Evolutionary conservation across 2,888 invertebrate species (phyloP).

Genomic region (Steromphala cineraria): DNA sequence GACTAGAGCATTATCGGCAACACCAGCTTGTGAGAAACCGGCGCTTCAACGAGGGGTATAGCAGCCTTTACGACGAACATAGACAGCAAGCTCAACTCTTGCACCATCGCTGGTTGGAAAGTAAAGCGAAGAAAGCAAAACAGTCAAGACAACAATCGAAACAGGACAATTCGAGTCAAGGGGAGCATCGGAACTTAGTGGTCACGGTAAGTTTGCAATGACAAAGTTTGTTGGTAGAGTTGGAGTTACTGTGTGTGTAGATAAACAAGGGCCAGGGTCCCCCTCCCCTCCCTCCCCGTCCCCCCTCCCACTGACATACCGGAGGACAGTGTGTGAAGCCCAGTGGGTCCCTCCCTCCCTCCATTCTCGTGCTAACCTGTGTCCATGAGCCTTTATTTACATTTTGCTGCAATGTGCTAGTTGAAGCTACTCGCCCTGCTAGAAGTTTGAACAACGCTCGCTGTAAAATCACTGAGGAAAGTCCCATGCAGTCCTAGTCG

Average conservation of each 20-base stretch:
- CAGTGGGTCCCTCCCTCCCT: neutral
- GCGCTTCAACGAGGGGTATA: constrained; percentile 91
- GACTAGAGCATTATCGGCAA: constrained; percentile 90
- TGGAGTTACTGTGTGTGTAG: neutral
- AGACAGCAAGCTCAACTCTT: constrained; percentile 89
- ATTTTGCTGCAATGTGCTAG: neutral
- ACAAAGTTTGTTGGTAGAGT: neutral
- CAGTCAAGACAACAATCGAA: constrained; percentile 38
- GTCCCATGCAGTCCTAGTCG: neutral
- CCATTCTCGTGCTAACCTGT: constrained; percentile 11
- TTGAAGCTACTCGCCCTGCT: neutral
- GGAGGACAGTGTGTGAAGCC: neutral
- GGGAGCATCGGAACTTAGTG: constrained; percentile 60
- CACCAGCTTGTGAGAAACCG: constrained; percentile 91
- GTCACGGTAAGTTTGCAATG: constrained; percentile 55
- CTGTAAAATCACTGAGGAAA: constrained; percentile 10
- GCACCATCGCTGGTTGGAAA: constrained; percentile 92
- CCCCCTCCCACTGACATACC: constrained; percentile 14
- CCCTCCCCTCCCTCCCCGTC: neutral
- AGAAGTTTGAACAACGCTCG: constrained; percentile 12
- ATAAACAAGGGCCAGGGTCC: neutral
- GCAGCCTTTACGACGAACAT: constrained; percentile 90
- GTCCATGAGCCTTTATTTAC: constrained; percentile 3
- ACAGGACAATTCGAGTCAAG: constrained; percentile 45
- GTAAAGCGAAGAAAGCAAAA: constrained; percentile 85